phyloP scores from a whole-genome alignment of 2,797 vertebrate genomes.

The Acropternis orthonyx region DNA sequence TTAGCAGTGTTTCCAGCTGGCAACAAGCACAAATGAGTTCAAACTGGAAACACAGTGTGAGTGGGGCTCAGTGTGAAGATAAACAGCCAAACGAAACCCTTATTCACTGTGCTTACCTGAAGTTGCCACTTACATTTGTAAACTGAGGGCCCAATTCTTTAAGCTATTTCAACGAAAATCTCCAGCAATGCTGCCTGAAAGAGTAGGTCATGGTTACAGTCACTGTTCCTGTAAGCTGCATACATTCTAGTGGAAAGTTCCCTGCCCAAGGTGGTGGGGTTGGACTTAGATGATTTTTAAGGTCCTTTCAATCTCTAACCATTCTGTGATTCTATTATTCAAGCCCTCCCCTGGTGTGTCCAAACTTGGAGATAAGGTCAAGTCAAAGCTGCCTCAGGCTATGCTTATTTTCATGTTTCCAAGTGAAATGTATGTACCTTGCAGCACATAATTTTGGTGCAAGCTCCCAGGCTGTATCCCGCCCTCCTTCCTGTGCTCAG shows the following conservation, averaged over 20 bases:
- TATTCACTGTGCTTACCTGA: slow-evolving; percentile 17
- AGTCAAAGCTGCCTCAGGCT: background rate
- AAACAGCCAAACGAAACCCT: slow-evolving; percentile 57
- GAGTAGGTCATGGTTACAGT: background rate
- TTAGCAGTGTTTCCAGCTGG: slow-evolving; percentile 56
- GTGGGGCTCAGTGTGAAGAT: slow-evolving; percentile 38
- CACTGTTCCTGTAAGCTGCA: background rate
- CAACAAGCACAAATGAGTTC: slow-evolving; percentile 51
- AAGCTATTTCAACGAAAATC: background rate
- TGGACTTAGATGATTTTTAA: background rate
- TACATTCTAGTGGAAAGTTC: background rate
- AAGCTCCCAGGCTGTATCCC: background rate
- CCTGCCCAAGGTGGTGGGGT: background rate
- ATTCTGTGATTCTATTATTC: background rate
- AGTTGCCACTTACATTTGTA: background rate
- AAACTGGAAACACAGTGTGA: slow-evolving; percentile 37
- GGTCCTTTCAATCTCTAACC: background rate
- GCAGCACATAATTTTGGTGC: background rate
- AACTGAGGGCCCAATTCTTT: background rate
- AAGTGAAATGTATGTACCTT: background rate
- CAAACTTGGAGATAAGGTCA: background rate
- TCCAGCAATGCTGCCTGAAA: background rate
- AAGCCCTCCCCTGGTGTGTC: background rate
- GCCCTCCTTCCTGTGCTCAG: background rate
- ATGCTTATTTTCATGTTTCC: background rate